Conservation (phyloP, 2,113 vertebrate species). For the Salvelinus sp. region DNA sequence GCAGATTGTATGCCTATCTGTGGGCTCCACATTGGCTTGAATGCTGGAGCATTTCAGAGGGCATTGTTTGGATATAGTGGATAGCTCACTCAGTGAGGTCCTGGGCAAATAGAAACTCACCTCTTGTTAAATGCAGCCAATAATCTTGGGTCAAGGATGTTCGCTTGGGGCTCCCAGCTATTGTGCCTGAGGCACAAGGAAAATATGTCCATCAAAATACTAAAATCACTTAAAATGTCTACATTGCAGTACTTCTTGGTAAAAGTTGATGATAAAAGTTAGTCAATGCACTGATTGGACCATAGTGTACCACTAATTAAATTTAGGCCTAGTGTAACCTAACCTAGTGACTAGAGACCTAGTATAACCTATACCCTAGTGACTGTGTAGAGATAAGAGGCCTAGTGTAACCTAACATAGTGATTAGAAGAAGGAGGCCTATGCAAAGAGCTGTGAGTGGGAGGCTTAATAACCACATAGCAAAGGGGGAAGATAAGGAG, state of each 20-base stretch:
- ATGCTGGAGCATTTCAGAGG: conserved; percentile 30
- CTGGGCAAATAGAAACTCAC: conserved; percentile 64
- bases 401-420: not conserved
- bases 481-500: not conserved
- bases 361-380: not conserved
- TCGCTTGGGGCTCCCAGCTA: conserved; percentile 99
- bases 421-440: not conserved
- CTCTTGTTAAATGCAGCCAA: conserved; percentile 97
- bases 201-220: not conserved
- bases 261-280: too few species aligned
- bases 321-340: too few species aligned
- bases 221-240: not conserved
- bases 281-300: not conserved
- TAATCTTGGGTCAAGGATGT: conserved; percentile 94
- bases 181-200: conserved; percentile 84
- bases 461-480: conserved; percentile 1
- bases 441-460: not conserved
- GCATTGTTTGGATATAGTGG: conserved; percentile 32
- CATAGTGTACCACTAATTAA: not conserved
- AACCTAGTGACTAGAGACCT: too few species aligned
- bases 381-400: not conserved
- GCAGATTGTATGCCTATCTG: conserved; percentile 13
- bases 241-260: not conserved
- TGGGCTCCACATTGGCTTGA: conserved; percentile 20
- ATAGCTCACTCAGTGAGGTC: not conserved